These are phyloP conservation scores for Lamellibrachia luymesi DNA, from an alignment of 1,140 invertebrate genomes.

Conservation along the genomic window DNA sequence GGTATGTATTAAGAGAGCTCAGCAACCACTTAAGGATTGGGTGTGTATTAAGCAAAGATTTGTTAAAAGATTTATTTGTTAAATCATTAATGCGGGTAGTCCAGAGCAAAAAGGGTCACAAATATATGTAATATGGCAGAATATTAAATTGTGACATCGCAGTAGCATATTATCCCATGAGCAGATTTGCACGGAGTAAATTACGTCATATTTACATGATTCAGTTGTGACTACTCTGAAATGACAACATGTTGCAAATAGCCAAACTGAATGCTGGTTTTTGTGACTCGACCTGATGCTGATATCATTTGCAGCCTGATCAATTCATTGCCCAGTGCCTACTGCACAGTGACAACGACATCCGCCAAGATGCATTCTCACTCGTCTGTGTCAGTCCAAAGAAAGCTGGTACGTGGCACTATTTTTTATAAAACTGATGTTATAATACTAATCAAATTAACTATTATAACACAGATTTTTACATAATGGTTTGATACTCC, in stretches of 20 bases:
- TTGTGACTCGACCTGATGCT: not conserved
- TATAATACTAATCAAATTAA: not conserved
- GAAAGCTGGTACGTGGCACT: constrained; percentile 13
- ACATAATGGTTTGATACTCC: too few species aligned
- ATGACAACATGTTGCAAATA: not conserved
- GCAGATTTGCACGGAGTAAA: too few species aligned
- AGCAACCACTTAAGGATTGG: not conserved
- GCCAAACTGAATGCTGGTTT: not conserved
- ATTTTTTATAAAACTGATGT: not conserved
- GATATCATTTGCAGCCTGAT: constrained; percentile 14
- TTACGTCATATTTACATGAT: not conserved
- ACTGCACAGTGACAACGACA: constrained; percentile 11
- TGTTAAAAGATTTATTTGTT: too few species aligned
- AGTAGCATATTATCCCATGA: too few species aligned
- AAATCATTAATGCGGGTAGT: too few species aligned
- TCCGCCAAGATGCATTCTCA: constrained; percentile 20
- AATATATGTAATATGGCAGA: too few species aligned
- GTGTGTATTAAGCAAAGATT: not conserved
- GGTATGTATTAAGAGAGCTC: constrained; percentile 18
- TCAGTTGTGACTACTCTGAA: not conserved
- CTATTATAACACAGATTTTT: not conserved
- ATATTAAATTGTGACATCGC: too few species aligned
- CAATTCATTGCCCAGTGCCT: constrained; percentile 3
- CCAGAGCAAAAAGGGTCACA: too few species aligned
- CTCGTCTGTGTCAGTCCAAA: constrained; percentile 20